Conservation (phyloP, 2,113 vertebrate species). For the Balaeniceps rex region DNA sequence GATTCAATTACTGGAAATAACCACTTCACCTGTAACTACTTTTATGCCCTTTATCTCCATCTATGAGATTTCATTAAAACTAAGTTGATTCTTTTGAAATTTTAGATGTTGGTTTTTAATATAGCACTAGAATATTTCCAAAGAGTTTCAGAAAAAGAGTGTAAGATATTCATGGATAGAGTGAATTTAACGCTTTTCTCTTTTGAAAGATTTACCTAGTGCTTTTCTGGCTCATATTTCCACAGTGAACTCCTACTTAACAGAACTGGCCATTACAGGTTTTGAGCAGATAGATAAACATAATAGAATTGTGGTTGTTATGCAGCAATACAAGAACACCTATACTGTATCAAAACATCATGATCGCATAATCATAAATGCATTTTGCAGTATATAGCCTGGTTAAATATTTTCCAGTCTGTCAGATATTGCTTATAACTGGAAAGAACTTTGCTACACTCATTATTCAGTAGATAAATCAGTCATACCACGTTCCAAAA, state of each 20-base stretch:
- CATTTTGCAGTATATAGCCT: neutral
- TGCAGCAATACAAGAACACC: neutral
- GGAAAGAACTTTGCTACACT: neutral
- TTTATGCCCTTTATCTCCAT: neutral
- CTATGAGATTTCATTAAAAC: neutral
- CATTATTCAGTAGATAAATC: neutral
- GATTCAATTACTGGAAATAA: neutral
- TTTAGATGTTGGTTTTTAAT: neutral
- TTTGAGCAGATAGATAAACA: neutral
- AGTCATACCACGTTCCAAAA: rapidly evolving
- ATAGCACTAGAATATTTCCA: neutral
- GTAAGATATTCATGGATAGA: neutral
- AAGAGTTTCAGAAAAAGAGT: neutral
- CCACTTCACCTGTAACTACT: neutral
- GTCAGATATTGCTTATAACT: neutral
- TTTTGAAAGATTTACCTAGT: neutral
- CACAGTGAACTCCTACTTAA: neutral
- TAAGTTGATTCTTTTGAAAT: neutral
- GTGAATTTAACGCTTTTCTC: neutral
- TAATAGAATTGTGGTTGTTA: neutral
- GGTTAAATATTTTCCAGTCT: neutral
- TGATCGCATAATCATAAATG: neutral
- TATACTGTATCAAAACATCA: neutral
- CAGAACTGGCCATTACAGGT: neutral
- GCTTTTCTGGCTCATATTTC: neutral